Evolutionary conservation across 2,113 vertebrate genomes (phyloP).

Genomic region (Cryptotis parvus): DNA sequence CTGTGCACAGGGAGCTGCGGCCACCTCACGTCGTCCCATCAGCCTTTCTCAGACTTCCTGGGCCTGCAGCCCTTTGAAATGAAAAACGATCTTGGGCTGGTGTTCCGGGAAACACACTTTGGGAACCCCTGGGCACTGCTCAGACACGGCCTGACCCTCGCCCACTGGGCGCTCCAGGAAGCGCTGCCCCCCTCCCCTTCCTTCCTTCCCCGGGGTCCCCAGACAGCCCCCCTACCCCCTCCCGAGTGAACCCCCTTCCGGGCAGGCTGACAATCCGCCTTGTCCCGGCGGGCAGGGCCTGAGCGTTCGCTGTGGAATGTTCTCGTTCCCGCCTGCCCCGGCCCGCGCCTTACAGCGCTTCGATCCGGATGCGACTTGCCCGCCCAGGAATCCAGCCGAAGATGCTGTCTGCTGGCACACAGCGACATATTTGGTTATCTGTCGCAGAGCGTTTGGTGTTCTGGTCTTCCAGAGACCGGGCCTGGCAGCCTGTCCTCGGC

Average conservation of each 20-base stretch:
- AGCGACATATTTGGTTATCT: slow-evolving; percentile 74
- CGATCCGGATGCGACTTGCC: slow-evolving; percentile 63
- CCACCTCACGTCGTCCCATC: neutral
- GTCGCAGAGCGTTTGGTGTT: slow-evolving; percentile 65
- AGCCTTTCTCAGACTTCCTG: neutral
- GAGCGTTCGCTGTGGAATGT: neutral
- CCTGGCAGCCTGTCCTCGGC: neutral
- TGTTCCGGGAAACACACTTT: neutral
- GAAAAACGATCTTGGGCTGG: rapidly evolving
- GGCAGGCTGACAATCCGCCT: neutral
- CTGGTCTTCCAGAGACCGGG: slow-evolving; percentile 3
- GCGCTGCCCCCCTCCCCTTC: neutral
- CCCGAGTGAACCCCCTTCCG: neutral
- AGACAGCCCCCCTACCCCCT: no score
- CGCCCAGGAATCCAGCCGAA: slow-evolving; percentile 14
- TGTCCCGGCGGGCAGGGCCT: neutral
- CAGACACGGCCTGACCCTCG: neutral
- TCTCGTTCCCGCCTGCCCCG: slow-evolving; percentile 10
- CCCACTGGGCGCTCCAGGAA: neutral
- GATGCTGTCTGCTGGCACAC: slow-evolving; percentile 67
- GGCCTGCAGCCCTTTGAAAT: neutral
- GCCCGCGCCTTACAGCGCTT: slow-evolving; percentile 15
- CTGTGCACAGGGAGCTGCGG: no score
- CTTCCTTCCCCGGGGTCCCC: neutral
- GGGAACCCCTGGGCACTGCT: neutral